A percentile compares a stretch with the other conserved stretches of the same genome.
Conservation (phyloP, 2,888 invertebrate genomes). For the Ophion slaviceki region DNA sequence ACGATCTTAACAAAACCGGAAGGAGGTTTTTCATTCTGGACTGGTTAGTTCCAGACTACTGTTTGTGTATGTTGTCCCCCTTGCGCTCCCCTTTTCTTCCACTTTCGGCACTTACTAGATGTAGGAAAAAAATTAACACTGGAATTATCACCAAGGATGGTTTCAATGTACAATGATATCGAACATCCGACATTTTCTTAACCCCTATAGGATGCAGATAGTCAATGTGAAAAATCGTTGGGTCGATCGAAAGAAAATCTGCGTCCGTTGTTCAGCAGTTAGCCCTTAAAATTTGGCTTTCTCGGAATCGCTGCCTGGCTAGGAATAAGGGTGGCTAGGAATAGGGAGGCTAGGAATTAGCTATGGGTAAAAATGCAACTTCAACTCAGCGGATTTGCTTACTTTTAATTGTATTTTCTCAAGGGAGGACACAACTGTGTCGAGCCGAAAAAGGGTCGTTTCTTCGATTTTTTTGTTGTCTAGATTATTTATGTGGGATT, state of each 20-base stretch:
- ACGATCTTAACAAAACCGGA: conserved; percentile 71
- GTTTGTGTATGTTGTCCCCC: neutral
- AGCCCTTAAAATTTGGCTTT: neutral
- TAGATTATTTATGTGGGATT: too few species aligned
- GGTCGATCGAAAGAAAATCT: neutral
- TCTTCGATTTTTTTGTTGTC: too few species aligned
- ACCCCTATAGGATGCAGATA: conserved; percentile 16
- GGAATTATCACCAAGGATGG: conserved; percentile 8
- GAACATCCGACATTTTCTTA: conserved; percentile 25
- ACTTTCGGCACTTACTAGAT: conserved; percentile 19
- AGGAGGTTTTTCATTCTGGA: conserved; percentile 62
- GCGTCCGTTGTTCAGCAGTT: neutral
- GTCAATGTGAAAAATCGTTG: conserved; percentile 6
- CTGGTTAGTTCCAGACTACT: conserved; percentile 45
- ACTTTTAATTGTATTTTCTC: neutral
- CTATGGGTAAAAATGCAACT: neutral
- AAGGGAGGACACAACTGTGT: too few species aligned
- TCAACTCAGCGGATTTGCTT: neutral
- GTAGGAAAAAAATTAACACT: conserved; percentile 33
- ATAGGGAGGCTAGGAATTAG: too few species aligned
- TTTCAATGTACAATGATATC: conserved; percentile 16
- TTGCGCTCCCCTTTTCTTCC: neutral
- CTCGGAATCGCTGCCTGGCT: neutral
- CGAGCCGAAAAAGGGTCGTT: too few species aligned
- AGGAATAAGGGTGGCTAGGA: neutral